Evolutionary conservation across 1,140 invertebrate species (phyloP).

Genomic region (Meloidogyne floridensis): DNA sequence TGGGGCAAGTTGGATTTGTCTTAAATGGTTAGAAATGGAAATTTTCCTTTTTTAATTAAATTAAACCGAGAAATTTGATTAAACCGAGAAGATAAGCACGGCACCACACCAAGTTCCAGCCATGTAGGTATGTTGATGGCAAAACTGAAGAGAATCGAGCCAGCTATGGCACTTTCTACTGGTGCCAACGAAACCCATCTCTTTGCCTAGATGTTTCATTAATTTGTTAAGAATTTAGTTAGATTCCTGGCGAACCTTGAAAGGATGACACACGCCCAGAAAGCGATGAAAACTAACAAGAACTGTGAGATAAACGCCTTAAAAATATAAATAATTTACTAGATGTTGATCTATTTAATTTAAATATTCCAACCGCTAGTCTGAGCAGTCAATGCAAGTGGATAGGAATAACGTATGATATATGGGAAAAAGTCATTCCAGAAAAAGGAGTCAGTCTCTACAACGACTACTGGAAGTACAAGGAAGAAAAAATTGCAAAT

Average conservation of each 20-base stretch:
- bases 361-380: slow-evolving; percentile 38
- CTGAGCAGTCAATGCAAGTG: slow-evolving; percentile 59
- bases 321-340: background rate
- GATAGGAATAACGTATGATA: slow-evolving; percentile 59
- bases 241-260: slow-evolving; percentile 28
- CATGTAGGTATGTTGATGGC: slow-evolving; percentile 58
- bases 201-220: slow-evolving; percentile 45
- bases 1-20: slow-evolving; percentile 53
- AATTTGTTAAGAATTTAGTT: too few relatives aligned
- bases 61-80: slow-evolving; percentile 41
- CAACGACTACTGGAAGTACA: slow-evolving; percentile 61
- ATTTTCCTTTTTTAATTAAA: background rate
- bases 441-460: slow-evolving; percentile 59
- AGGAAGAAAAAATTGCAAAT: slow-evolving; percentile 65
- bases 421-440: slow-evolving; percentile 59
- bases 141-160: slow-evolving; percentile 56
- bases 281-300: slow-evolving; percentile 62
- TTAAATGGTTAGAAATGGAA: slow-evolving; percentile 24
- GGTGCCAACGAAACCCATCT: slow-evolving; percentile 59
- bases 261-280: slow-evolving; percentile 59
- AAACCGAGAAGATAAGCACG: slow-evolving; percentile 55
- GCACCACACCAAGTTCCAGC: slow-evolving; percentile 57
- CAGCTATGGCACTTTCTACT: slow-evolving; percentile 59
- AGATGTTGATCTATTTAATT: background rate
- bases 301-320: slow-evolving; percentile 63